Evolutionary conservation across 2,797 vertebrate genomes (phyloP), one percentile per base, ranked within the genome.

Genomic region (Lindbergichthys nudifrons): DNA sequence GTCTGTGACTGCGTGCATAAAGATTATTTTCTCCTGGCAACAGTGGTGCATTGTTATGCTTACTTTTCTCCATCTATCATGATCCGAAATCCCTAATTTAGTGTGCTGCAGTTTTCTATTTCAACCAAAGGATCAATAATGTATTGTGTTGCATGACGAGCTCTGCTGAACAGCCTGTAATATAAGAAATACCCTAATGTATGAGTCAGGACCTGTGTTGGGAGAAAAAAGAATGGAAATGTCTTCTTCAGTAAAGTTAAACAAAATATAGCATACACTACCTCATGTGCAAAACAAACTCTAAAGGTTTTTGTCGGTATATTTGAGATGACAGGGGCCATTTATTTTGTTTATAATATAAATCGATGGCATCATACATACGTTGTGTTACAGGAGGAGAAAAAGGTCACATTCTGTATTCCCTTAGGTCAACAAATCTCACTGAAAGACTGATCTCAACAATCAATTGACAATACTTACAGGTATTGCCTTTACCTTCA

Each of bases 111-210:
- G 72, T 70, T 72, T 71, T 77, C 66, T 75, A 54, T 82, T 73
- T 85, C n/a, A 19, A 72, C 59, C 47, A 50, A 47, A 73, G 42
- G 64, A 88, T 91, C 82, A 71, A 85, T 82, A 78, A 67, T 65
- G 51, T 65, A 67, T 82, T 86, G 85, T 80, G 52, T 61, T 87
- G 58, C 15, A 65, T 73, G 75, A 85, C 64, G 87, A 81, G 61
- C 46, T 61, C 46, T 71, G 72, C 50, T 67, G 74, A 79, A 76
- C 73, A 48, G 48, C 47, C 62, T 51, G 86, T 85, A 77, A 91
- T 91, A 5, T 86, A 89, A 86, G 77, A 79, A 51, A 65, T 56
- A 46, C 67, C 50, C 52, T 73, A 76, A 56, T 63, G 65, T 73
- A 78, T 68, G 67, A 78, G 39, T 87, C 41, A 19, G 32, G 36